phyloP scores from a whole-genome alignment of 2,888 invertebrate genomes.

The Rhamphomyia laevipes region DNA sequence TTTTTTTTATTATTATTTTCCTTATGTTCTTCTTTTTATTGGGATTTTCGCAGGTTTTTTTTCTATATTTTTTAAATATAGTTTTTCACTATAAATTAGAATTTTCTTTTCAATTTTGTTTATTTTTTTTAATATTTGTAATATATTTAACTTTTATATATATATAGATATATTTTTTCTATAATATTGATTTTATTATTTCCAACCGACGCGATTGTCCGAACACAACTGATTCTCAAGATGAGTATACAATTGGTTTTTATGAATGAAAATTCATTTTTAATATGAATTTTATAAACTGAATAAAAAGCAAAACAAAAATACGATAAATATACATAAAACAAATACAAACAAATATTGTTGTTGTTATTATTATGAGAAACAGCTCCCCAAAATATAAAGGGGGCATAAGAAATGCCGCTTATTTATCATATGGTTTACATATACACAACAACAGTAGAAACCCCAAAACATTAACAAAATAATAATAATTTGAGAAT shows the following conservation, averaged over 20 bases:
- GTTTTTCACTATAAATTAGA: too few species aligned
- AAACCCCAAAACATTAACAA: too few species aligned
- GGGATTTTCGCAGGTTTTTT: too few species aligned
- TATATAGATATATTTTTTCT: neutral
- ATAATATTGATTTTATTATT: neutral
- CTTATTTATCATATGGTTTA: neutral
- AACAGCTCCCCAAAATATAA: conserved; percentile 1
- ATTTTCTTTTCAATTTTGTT: neutral
- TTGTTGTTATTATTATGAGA: neutral
- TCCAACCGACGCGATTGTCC: conserved; percentile 38
- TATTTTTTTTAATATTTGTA: neutral
- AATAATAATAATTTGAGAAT: too few species aligned
- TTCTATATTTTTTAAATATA: too few species aligned
- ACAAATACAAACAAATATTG: neutral
- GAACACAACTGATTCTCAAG: conserved; percentile 40
- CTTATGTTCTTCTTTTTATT: too few species aligned
- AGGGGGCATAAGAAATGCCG: neutral
- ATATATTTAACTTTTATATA: neutral
- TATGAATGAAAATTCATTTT: conserved; percentile 39
- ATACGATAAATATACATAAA: conserved; percentile 2
- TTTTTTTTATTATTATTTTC: too few species aligned
- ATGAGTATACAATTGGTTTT: conserved; percentile 38
- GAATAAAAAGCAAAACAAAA: too few species aligned
- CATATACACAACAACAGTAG: too few species aligned
- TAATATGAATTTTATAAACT: conserved; percentile 8